Percentiles rank a stretch among this genome's conserved stretches.
These are phyloP conservation scores for Tipula helvola DNA, from an alignment of 2,888 invertebrate species.

Conservation along the genomic window DNA sequence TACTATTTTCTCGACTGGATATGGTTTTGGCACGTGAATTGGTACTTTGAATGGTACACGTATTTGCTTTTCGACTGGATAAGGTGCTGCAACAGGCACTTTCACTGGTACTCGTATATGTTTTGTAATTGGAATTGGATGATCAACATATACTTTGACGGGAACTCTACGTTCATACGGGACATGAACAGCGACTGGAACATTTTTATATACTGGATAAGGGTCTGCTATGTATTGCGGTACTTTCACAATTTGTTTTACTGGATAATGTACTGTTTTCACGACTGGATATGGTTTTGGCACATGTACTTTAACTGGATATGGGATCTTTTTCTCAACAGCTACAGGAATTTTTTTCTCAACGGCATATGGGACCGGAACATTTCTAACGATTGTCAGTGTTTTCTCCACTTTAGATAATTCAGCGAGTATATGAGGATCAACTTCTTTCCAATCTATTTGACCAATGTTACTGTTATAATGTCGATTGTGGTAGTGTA, in stretches of 20 bases:
- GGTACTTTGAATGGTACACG: neutral
- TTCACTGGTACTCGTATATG: conserved; percentile 48
- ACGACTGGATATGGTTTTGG: conserved; percentile 38
- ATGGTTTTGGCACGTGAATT: neutral
- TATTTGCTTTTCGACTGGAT: conserved; percentile 48
- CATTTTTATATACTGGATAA: conserved; percentile 46
- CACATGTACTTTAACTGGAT: conserved; percentile 41
- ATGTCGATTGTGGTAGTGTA: conserved; percentile 39
- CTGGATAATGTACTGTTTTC: conserved; percentile 37
- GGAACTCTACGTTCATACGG: conserved; percentile 32
- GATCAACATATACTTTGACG: conserved; percentile 53
- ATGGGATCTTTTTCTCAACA: conserved; percentile 42
- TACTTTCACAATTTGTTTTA: conserved; percentile 48
- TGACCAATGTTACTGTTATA: neutral
- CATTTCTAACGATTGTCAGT: conserved; percentile 51
- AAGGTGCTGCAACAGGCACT: conserved; percentile 52
- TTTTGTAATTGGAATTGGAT: conserved; percentile 49
- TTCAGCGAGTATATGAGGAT: conserved; percentile 21
- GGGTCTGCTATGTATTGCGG: conserved; percentile 43
- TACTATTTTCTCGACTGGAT: conserved; percentile 35
- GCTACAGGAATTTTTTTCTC: conserved; percentile 51
- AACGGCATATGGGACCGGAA: conserved; percentile 52
- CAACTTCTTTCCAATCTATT: conserved; percentile 20
- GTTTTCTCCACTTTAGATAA: conserved; percentile 42
- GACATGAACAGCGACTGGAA: conserved; percentile 36